These are phyloP conservation scores for Anisognathus igniventris DNA, from an alignment of 2,797 vertebrate genomes.

Conservation along the genomic window DNA sequence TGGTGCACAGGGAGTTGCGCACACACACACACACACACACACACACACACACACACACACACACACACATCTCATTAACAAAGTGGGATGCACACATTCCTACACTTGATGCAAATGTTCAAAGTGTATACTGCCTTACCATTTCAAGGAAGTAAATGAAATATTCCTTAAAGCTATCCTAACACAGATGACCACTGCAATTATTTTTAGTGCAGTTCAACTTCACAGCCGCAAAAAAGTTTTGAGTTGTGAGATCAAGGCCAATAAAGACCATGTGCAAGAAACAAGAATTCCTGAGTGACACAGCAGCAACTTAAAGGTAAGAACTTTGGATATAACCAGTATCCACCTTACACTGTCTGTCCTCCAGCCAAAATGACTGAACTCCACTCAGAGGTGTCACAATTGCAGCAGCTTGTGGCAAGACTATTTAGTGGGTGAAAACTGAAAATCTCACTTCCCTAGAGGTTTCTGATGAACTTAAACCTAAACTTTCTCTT, in stretches of 20 bases:
- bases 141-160: background rate
- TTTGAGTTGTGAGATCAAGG: background rate
- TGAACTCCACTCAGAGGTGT: background rate
- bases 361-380: background rate
- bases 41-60: too few relatives aligned
- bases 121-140: background rate
- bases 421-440: background rate
- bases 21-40: too few relatives aligned
- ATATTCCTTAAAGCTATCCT: background rate
- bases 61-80: background rate
- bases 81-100: background rate
- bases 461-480: background rate
- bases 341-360: background rate
- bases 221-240: background rate
- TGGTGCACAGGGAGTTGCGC: background rate
- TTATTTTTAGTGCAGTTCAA: background rate
- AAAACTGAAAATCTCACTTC: background rate
- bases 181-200: background rate
- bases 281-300: background rate
- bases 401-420: background rate
- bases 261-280: background rate
- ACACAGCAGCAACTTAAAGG: background rate
- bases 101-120: background rate
- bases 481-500: background rate
- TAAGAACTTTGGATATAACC: background rate